Evolutionary conservation across 2,888 invertebrate species (phyloP).

Genomic region (Eilema sororculum): DNA sequence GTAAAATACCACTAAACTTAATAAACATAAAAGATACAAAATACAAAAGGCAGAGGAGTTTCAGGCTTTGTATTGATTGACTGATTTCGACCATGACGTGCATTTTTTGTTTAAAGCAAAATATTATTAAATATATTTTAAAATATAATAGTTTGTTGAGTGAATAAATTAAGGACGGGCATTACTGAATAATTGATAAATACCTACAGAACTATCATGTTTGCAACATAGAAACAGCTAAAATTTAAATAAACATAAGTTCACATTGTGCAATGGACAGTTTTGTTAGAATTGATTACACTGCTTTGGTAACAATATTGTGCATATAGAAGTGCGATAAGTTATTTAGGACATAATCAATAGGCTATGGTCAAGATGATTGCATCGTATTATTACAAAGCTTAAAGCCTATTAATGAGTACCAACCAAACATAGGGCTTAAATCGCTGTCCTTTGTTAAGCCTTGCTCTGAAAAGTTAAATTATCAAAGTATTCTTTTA

Average conservation of each 20-base stretch:
- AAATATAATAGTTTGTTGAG: no score
- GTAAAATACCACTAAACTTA: not conserved
- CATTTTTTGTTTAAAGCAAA: no score
- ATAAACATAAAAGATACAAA: not conserved
- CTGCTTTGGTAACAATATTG: not conserved
- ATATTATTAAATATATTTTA: no score
- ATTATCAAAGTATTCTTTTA: conserved; percentile 62
- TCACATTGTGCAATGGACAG: not conserved
- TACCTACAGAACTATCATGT: not conserved
- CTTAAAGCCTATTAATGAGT: conserved; percentile 66
- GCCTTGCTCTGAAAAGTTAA: conserved; percentile 81
- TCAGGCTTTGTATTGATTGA: no score
- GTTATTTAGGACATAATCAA: conserved; percentile 10
- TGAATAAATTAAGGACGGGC: not conserved
- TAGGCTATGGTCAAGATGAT: not conserved
- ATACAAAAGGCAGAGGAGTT: no score
- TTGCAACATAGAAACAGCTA: no score
- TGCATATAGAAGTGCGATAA: not conserved
- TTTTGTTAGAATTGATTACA: not conserved
- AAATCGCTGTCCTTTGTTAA: conserved; percentile 81
- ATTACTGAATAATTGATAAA: not conserved
- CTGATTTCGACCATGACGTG: no score
- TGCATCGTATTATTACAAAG: conserved; percentile 31
- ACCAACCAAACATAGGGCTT: conserved; percentile 81
- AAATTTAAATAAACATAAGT: not conserved